Base-by-base conservation (phyloP, 2,888 invertebrate genomes). In the Lordiphosa fenestrarum region DNA sequence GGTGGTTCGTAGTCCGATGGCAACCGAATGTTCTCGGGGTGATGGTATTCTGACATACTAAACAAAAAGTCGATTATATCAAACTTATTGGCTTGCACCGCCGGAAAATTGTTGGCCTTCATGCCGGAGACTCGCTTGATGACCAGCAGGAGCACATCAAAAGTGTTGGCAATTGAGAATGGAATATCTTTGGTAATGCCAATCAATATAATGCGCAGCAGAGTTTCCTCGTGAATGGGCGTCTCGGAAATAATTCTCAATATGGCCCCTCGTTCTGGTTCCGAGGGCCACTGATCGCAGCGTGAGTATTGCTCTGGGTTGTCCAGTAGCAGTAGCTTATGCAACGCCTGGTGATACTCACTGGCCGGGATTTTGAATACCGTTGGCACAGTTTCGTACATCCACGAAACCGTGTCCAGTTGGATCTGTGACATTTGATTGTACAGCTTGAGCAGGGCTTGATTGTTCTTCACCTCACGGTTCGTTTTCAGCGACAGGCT, bases 61-160 rank as follows among this genome's bases (percentile, higher is more conserved):
- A 98, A 96, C 72, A 98, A 92, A 63, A 96, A 93, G 85, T 98
- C 97, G 7, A 97, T 94, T 13, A 98, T 92, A 82, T 98, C 96
- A 53, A 94, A 90, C 87, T 96, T 95, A 85, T 95, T 95, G 15
- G 94, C 93, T 72, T 93, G 92, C 30, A 96, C 90, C 0, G 94
- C 94, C 10, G 93, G 92, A 65, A 93, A 93, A 51, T 94, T 94
- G 40, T 94, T 93, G 7, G 91, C 90, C 2, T 95, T 93, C 72
- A 96, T 92, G 0, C 93, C 92, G 19, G 97, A 96, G 0, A 97
- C 96, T 71, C 98, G 91, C 49, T 95, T 93, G 42, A 98, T 94
- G 48, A 98, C 90, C 81, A 95, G 94, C 86, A 98, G 96, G 41
- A 94, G 93, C 21, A 98, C 91, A 78, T 98, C 98, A 65, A 98